Base-by-base conservation (phyloP, 2,797 vertebrate genomes). In the Centroberyx gerrardi region DNA sequence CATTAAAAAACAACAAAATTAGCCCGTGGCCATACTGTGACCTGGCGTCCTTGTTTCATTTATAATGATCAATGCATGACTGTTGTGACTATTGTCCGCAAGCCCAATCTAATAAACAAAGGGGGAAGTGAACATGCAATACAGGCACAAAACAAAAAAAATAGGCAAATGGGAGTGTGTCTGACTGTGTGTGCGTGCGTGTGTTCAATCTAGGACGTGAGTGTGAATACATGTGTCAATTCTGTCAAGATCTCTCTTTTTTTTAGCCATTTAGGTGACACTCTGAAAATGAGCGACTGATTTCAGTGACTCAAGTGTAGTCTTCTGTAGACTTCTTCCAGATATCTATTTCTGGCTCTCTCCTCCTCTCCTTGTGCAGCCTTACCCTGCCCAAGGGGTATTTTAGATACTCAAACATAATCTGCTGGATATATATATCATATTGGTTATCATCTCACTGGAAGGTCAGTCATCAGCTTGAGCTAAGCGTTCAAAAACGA, bases 161-260 rank as follows among this genome's bases (percentile, higher is more conserved):
- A n/a, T 5, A n/a, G 5, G 18, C 48, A 51, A 6, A 18, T 33
- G 17, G 8, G 8, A n/a, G 28, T n/a, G 62, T 58, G 27, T 58
- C n/a, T 48, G 27, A 29, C 42, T 63, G 61, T 46, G 22, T 63
- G 40, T 46, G 22, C 55, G 18, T 55, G 64, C 36, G 55, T 58
- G 27, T 29, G 6, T 56, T 38, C 4, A 38, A 7, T 38, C 5
- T 38, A 38, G 36, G 36, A 38, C 6, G 36, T 38, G 36, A 38
- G 36, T 38, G 54, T 59, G 56, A 33, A 5, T 59, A 4, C 29
- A 42, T 48, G 42, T 48, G 22, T 29, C 9, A 18, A n/a, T 62
- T 40, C 12, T 44, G 29, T 66, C 29, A 33, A 48, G 12, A 29
- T 29, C 8, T 29, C 27, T 28, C 8, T 55, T 13, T 3, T 13